phyloP scores from a whole-genome alignment of 2,888 invertebrate species.

The Sisyra terminalis region DNA sequence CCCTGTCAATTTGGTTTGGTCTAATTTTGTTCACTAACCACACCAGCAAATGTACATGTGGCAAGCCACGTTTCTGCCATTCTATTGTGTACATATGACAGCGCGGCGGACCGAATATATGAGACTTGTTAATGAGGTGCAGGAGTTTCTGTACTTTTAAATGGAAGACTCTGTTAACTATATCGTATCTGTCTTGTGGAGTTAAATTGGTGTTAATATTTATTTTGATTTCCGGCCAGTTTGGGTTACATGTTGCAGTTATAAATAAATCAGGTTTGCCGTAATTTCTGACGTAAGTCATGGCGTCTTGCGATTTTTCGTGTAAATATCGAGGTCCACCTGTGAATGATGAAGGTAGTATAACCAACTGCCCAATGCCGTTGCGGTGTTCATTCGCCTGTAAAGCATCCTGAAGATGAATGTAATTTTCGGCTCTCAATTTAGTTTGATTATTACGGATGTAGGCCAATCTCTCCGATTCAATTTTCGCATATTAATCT shows the following conservation, averaged over 20 bases:
- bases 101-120: constrained; percentile 3
- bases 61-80: constrained; percentile 9
- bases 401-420: constrained; percentile 1
- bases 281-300: constrained; percentile 24
- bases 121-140: not conserved
- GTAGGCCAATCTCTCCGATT: constrained; percentile 14
- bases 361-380: constrained; percentile 4
- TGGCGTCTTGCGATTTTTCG: constrained; percentile 24
- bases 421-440: constrained; percentile 1
- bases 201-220: constrained; percentile 12
- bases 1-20: constrained; percentile 10
- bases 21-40: constrained; percentile 10
- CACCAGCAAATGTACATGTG: constrained; percentile 5
- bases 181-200: constrained; percentile 6
- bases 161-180: constrained; percentile 6
- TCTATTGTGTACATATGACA: constrained; percentile 3
- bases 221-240: constrained; percentile 19
- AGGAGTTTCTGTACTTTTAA: constrained; percentile 6
- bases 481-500: constrained; percentile 16
- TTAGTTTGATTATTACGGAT: constrained; percentile 13
- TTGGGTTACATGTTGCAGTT: constrained; percentile 27
- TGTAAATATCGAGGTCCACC: constrained; percentile 18
- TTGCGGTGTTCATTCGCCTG: not conserved
- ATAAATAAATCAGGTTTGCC: constrained; percentile 22
- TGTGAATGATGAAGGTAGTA: constrained; percentile 11